phyloP scores from a whole-genome alignment of 2,888 invertebrate species.

The Piscicola geometra region DNA sequence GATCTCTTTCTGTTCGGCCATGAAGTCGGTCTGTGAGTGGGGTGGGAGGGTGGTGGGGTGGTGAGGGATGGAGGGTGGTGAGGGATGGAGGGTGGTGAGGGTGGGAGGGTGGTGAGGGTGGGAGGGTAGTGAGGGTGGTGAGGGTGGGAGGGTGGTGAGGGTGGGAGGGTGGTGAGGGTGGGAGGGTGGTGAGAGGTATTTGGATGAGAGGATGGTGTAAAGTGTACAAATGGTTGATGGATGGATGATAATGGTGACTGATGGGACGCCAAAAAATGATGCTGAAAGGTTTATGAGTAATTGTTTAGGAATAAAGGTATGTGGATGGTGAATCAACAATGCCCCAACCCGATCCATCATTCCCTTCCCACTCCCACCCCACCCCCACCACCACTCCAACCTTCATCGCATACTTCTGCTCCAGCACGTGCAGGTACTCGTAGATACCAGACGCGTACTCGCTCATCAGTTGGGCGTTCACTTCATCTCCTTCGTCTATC shows the following conservation, averaged over 20 bases:
- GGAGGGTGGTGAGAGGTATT: too few species aligned
- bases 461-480: slow-evolving; percentile 73
- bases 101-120: too few species aligned
- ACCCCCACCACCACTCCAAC: slow-evolving; percentile 77
- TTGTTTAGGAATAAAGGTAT: too few species aligned
- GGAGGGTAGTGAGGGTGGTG: too few species aligned
- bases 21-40: slow-evolving; percentile 61
- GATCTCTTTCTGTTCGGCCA: slow-evolving; percentile 65
- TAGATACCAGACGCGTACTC: slow-evolving; percentile 87
- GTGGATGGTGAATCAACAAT: too few species aligned
- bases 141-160: too few species aligned
- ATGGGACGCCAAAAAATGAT: too few species aligned
- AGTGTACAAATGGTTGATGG: too few species aligned
- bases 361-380: slow-evolving; percentile 59
- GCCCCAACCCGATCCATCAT: not conserved
- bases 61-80: slow-evolving; percentile 69
- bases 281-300: too few species aligned
- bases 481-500: slow-evolving; percentile 69
- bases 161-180: too few species aligned
- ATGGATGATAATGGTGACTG: too few species aligned
- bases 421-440: slow-evolving; percentile 71
- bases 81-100: slow-evolving; percentile 88
- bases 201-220: too few species aligned
- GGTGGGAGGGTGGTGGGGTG: slow-evolving; percentile 70
- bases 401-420: slow-evolving; percentile 66